Evolutionary conservation across 64 coral and sea anemone genomes (phyloP).

Genomic region (Pachyseris speciosa): DNA sequence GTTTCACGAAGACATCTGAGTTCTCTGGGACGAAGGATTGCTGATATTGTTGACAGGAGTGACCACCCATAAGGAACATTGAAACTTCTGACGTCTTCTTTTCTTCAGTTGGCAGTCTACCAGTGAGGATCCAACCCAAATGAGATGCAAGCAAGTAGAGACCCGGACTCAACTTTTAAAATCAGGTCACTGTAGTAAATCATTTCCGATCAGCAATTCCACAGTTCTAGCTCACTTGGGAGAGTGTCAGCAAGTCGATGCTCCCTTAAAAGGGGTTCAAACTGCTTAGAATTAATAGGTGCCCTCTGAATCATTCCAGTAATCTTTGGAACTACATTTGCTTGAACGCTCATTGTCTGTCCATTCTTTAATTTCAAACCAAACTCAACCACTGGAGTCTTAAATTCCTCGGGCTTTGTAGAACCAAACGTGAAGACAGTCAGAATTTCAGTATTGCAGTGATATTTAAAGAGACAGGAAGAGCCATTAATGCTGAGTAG

Average conservation of each 20-base stretch:
- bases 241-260: slow-evolving; percentile 58
- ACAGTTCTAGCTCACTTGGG: slow-evolving; percentile 45
- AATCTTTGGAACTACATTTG: slow-evolving; percentile 72
- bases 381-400: not conserved
- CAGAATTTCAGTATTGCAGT: slow-evolving; percentile 21
- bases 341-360: slow-evolving; percentile 47
- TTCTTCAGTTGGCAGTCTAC: slow-evolving; percentile 42
- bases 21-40: not conserved
- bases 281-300: slow-evolving; percentile 42
- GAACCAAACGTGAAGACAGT: slow-evolving; percentile 66
- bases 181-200: slow-evolving; percentile 66
- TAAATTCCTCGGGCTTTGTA: not conserved
- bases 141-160: slow-evolving; percentile 68
- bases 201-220: slow-evolving; percentile 62
- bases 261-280: slow-evolving; percentile 37
- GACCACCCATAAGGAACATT: not conserved
- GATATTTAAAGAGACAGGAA: slow-evolving; percentile 19
- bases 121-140: slow-evolving; percentile 53
- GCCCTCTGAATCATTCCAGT: slow-evolving; percentile 66
- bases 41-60: not conserved
- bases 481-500: slow-evolving; percentile 39
- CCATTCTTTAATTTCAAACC: slow-evolving; percentile 56
- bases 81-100: slow-evolving; percentile 19
- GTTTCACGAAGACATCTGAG: slow-evolving; percentile 2
- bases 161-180: slow-evolving; percentile 38